Conservation (phyloP, 1,140 invertebrate genomes). For the Zaprionus capensis region DNA sequence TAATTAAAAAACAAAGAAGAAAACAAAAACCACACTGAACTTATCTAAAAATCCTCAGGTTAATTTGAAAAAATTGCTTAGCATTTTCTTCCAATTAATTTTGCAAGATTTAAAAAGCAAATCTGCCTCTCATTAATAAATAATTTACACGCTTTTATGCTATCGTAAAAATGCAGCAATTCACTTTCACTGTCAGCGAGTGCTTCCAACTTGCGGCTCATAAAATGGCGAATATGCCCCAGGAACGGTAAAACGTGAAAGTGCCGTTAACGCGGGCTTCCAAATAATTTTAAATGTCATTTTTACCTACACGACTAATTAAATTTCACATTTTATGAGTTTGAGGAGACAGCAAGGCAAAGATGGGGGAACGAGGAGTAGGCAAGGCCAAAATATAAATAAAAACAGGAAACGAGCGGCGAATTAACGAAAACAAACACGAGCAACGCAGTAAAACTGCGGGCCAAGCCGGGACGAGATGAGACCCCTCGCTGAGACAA, state of each 20-base stretch:
- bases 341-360: not conserved
- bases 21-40: too few species aligned
- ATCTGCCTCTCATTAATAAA: conserved; percentile 13
- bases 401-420: conserved; percentile 58
- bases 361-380: not conserved
- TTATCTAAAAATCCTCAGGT: too few species aligned
- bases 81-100: not conserved
- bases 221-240: conserved; percentile 16
- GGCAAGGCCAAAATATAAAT: conserved; percentile 63
- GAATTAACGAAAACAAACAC: conserved; percentile 80
- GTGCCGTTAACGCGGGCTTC: not conserved
- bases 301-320: conserved; percentile 80
- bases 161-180: conserved; percentile 12
- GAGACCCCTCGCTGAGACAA: not conserved
- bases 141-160: conserved; percentile 21
- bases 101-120: not conserved
- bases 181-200: not conserved
- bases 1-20: too few species aligned
- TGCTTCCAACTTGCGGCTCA: not conserved
- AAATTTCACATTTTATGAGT: conserved; percentile 77
- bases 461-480: not conserved
- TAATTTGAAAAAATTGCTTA: too few species aligned
- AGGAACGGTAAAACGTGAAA: not conserved
- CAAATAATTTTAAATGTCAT: conserved; percentile 74
- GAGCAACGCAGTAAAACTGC: conserved; percentile 60